Percentiles rank a stretch among this genome's conserved stretches.
These are phyloP conservation scores for Poliocrania exsul DNA, from an alignment of 2,797 vertebrate genomes.

Conservation along the genomic window DNA sequence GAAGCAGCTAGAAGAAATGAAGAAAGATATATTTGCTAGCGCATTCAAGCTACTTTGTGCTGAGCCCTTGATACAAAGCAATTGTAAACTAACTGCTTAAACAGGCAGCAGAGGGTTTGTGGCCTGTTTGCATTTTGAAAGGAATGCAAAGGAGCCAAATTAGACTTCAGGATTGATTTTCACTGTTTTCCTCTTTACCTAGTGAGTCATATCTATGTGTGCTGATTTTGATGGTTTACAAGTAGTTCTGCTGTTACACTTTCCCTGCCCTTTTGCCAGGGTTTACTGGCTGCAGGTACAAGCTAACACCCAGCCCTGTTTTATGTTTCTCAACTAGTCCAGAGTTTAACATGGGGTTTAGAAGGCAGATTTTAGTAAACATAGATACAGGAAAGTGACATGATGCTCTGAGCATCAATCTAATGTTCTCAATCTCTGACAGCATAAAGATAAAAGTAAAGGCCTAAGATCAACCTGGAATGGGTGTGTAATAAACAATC, in stretches of 20 bases:
- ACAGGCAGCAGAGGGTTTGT: neutral
- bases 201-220: neutral
- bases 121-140: neutral
- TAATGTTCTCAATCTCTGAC: neutral
- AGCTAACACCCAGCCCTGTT: neutral
- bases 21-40: neutral
- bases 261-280: neutral
- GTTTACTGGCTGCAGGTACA: neutral
- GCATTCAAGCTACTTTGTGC: neutral
- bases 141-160: neutral
- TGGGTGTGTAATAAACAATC: neutral
- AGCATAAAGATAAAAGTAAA: neutral
- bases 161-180: neutral
- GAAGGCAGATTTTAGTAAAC: neutral
- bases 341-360: neutral
- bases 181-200: neutral
- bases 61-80: neutral
- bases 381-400: neutral
- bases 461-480: neutral
- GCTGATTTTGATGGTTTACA: neutral
- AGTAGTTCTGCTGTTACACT: neutral
- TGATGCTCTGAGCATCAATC: neutral
- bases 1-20: neutral
- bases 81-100: conserved; percentile 2
- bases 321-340: neutral